Conservation (phyloP, 2,113 vertebrate genomes). For the Ceyx melanurus region DNA sequence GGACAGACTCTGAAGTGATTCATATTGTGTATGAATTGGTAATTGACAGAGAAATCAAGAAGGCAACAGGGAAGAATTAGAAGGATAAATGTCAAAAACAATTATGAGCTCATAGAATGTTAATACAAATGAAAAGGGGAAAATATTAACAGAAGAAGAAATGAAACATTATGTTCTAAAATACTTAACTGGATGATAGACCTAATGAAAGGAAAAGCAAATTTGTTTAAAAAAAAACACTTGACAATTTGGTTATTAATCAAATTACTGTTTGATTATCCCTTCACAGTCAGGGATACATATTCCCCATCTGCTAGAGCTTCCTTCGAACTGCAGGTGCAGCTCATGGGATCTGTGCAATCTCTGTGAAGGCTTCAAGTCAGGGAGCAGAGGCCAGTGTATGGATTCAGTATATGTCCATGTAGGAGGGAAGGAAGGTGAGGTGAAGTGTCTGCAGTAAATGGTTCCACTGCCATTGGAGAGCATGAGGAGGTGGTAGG, state of each 20-base stretch:
- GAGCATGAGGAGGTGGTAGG: fast-evolving
- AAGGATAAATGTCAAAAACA: conserved; percentile 43
- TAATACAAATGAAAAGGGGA: conserved; percentile 5
- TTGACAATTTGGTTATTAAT: neutral
- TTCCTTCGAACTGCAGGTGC: neutral
- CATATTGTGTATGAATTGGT: neutral
- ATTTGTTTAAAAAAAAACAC: neutral
- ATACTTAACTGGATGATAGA: neutral
- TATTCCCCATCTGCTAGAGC: neutral
- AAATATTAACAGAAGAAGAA: conserved; percentile 17
- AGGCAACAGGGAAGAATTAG: neutral
- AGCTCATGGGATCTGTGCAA: fast-evolving
- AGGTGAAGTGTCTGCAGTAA: neutral
- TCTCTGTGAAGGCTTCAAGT: fast-evolving
- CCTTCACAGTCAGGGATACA: neutral
- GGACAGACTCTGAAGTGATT: conserved; percentile 9
- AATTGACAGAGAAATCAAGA: conserved; percentile 38
- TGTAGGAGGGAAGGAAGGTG: neutral
- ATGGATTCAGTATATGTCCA: fast-evolving
- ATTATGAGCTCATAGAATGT: neutral
- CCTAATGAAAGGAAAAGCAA: neutral
- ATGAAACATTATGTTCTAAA: conserved; percentile 16
- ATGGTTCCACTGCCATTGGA: fast-evolving
- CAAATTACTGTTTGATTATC: neutral
- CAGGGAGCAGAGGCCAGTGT: fast-evolving